Base-by-base conservation (phyloP, 2,888 invertebrate genomes). In the Cordylochernes scorpioides region DNA sequence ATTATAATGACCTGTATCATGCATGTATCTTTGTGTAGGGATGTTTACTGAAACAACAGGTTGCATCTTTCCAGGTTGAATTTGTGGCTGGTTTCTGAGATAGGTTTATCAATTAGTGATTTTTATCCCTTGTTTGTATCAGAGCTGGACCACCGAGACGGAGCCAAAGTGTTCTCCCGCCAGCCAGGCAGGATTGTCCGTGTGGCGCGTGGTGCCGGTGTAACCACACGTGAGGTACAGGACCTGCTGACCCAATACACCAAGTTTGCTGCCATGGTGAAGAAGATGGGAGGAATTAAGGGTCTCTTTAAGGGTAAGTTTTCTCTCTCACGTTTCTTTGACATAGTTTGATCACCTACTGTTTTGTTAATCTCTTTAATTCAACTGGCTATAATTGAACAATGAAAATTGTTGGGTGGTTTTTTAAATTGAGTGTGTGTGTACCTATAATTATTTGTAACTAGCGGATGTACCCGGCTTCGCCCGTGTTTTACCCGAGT, bases 241-340 rank as follows among this genome's bases (percentile, higher is more conserved):
- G 97, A 97, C 49, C 65, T 99, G 25, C 72, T 99, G 41, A 69
- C 77, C 10, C 97, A 99, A 51, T 97, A 99, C 55, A 94, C 91
- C 21, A 97, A 97, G 57, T 97, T 97, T 56, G 88, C 97, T 13
- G 91, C 84, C 17, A 88, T 97, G 39, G 94, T 99, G 2, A 97
- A 97, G 58, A 94, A 94, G 57, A 97, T 99, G 94, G 97, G 97
- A 31, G 94, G 94, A 34, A 94, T 99, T 42, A 97, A 99, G 52
- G 94, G 94, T 12, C 60, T 97, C 15, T 99, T 97, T 56, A 94
- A 88, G 44, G 58, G 58, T 54, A 35, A 37, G 29, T 17, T 12
- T 19, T 19, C 8, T 9, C n/a, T 19, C n/a, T 19, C 8, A 9
- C n/a, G 8, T 19, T n/a, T 19, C 19, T 19, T 19, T 19, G 8